Base-by-base conservation (phyloP, 2,888 invertebrate species). In the Anthrax anthrax region DNA sequence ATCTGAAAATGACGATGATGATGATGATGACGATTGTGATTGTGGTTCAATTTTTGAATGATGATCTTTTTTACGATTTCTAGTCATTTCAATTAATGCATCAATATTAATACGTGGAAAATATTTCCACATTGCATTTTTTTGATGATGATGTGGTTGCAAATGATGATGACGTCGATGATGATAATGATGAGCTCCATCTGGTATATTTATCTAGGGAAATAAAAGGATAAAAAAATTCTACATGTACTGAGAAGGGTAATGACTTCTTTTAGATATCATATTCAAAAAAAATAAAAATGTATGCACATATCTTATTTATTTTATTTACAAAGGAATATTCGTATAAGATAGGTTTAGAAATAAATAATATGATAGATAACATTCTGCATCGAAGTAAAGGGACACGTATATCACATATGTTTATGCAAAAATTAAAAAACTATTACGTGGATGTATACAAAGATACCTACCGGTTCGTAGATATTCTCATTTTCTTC, bases 401-500 rank as follows among this genome's bases (percentile, higher is more conserved):
- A n/a, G n/a, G n/a, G n/a, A 14, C 36, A 37, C 36, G 14, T 36
- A 39, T 39, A 44, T 19, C 14, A 32, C 34, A 34, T 36, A 34
- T 39, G 29, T 38, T 34, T 39, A n/a, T 32, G 17, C 40, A 16
- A 34, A 23, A 37, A 37, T 29, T 18, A 4, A 34, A n/a, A 34
- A 1, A 13, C 13, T 34, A 14, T 12, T 34, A n/a, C 34, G 12
- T 34, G n/a, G 4, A 34, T 14, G 4, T 8, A 18, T 16, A 10
- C 14, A 14, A 19, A n/a, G 9, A 8, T 19, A 50, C 54, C 55
- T 44, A 62, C 62, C 50, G 61, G 58, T 51, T 62, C 62, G 43
- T 62, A 62, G 43, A 62, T 62, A 47, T 60, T 61, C 42, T 60
- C 61, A 39, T 59, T 57, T 5, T 56, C 57, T n/a, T n/a, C n/a